Evolutionary conservation across 2,113 vertebrate species (phyloP), one percentile per base, ranked within the genome.

Genomic region (Sialia sialis): DNA sequence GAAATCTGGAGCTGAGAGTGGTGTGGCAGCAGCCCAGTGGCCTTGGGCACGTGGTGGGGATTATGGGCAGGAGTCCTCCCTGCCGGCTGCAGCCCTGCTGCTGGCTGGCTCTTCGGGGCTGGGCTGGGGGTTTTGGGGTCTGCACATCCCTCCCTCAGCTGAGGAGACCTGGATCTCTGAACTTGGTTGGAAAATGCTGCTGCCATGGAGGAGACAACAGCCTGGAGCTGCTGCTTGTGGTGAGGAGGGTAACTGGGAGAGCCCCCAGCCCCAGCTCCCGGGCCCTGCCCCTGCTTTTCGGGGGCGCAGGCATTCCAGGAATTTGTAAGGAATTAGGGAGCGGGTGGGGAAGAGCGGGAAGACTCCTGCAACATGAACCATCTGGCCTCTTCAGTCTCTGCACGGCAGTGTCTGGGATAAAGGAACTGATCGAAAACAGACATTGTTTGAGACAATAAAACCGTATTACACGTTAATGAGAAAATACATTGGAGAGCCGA

Each of bases 361-460:
- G 90, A 84, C 95, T 97, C 94, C 94, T 96, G 96, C 97, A 98
- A 98, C 98, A 97, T 29, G 84, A 98, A 98, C 96, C 98, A 98
- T 98, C 98, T 98, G 98, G 94, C 92, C 93, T 85, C 75, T 87
- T 78, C 4, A 16, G 91, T 95, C 95, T 96, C 93, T 89, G 56
- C 54, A 7, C 76, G 5, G 88, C 95, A 79, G 93, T 67, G 96
- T 97, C 97, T 97, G 95, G 95, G 96, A 93, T 91, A 36, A 97
- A 96, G 93, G 94, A 95, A 89, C 94, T 98, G 97, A 98, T 98
- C 84, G 72, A 97, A 98, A 97, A 78, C 98, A 98, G 98, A 97
- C 97, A 85, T 95, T 89, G 93, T 94, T 97, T 94, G 93, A 94
- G 94, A 97, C 97, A 97, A 95, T 97, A 97, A 97, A 97, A 96